Conservation (phyloP, 2,797 vertebrate species). For the Glossophaga mutica region DNA sequence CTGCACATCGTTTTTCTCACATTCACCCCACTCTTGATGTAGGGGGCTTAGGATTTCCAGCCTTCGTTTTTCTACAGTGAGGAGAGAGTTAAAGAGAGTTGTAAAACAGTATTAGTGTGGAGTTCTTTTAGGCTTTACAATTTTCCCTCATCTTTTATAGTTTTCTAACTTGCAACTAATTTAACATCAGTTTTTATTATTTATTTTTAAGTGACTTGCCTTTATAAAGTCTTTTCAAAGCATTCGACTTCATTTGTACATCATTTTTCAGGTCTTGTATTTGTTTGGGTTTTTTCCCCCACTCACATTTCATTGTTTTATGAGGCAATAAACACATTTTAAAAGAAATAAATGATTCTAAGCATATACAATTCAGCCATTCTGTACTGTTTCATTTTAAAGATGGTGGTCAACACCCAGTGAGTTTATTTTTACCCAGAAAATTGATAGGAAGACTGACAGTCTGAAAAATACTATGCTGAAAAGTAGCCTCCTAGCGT, state of each 20-base stretch:
- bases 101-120: background rate
- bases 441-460: background rate
- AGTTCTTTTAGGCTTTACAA: constrained; percentile 11
- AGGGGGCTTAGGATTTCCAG: background rate
- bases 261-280: background rate
- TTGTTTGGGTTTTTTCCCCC: background rate
- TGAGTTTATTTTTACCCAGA: constrained; percentile 16
- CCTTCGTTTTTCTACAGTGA: background rate
- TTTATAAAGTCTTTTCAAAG: constrained; percentile 25
- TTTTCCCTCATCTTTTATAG: background rate
- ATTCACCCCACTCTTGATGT: background rate
- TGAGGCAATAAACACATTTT: background rate
- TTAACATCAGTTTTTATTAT: constrained; percentile 19
- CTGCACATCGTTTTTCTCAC: background rate
- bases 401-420: background rate
- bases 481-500: background rate
- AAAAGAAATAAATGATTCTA: constrained; percentile 35
- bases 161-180: constrained; percentile 1
- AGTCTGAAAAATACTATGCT: background rate
- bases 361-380: background rate
- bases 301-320: background rate
- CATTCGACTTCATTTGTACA: constrained; percentile 22
- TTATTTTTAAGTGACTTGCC: constrained; percentile 1
- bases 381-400: background rate
- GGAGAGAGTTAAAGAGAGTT: background rate